Percentiles rank a stretch among this genome's conserved stretches.
Conservation (phyloP, 1,140 invertebrate genomes). For the Teleopsis dalmanni region DNA sequence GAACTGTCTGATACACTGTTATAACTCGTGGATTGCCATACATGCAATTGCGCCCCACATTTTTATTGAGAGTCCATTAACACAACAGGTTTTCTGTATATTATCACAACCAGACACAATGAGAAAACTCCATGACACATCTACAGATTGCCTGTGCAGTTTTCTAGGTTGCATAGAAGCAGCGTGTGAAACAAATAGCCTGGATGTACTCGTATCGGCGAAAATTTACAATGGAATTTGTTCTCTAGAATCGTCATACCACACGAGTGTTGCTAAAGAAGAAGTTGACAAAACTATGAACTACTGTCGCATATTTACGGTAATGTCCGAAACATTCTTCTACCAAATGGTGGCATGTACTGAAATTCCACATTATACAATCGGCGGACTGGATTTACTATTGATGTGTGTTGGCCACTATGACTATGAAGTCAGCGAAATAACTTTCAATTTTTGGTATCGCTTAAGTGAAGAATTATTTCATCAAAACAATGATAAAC, state of each 20-base stretch:
- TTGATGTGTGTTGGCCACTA: conserved; percentile 91
- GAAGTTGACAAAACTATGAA: conserved; percentile 86
- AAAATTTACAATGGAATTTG: conserved; percentile 76
- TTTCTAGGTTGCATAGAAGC: conserved; percentile 73
- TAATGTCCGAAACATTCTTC: conserved; percentile 85
- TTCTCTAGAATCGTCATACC: conserved; percentile 77
- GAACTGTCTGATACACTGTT: conserved; percentile 63
- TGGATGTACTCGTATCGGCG: conserved; percentile 58
- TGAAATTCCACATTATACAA: conserved; percentile 64
- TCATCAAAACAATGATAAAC: conserved; percentile 69
- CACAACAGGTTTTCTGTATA: conserved; percentile 62
- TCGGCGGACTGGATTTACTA: conserved; percentile 82
- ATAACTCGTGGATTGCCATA: conserved; percentile 72
- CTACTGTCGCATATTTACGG: conserved; percentile 92
- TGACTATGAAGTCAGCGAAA: conserved; percentile 96
- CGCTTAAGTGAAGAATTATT: conserved; percentile 90
- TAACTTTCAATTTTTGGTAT: conserved; percentile 97
- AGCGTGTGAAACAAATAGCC: conserved; percentile 53
- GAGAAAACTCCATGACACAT: conserved; percentile 76
- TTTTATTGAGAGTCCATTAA: conserved; percentile 59
- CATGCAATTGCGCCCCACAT: conserved; percentile 60
- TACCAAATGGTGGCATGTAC: conserved; percentile 64
- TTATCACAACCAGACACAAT: conserved; percentile 57
- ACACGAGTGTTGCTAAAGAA: conserved; percentile 85
- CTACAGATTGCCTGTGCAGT: conserved; percentile 85